Conservation (phyloP, 2,113 vertebrate genomes). For the Ceratotherium simum region DNA sequence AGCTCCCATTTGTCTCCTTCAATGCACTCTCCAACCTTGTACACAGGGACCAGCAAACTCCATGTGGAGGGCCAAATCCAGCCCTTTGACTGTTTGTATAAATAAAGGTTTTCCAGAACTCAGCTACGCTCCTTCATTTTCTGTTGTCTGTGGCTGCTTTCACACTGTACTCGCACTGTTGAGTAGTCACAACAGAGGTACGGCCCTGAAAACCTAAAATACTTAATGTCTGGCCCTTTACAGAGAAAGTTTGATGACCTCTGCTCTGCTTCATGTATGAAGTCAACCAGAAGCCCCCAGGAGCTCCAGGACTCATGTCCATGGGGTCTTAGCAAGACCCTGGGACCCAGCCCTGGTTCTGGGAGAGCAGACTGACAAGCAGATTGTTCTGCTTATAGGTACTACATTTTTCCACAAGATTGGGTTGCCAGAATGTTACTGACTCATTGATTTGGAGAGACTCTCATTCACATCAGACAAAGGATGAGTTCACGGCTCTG, state of each 20-base stretch:
- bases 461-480: neutral
- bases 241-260: neutral
- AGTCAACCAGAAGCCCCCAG: neutral
- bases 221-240: neutral
- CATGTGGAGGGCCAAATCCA: neutral
- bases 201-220: neutral
- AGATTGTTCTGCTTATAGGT: neutral
- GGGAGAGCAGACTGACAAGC: neutral
- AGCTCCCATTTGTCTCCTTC: neutral
- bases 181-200: neutral
- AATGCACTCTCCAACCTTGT: neutral
- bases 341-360: neutral
- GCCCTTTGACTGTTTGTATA: neutral
- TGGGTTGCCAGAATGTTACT: neutral
- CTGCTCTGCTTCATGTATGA: neutral
- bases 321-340: neutral
- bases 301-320: neutral
- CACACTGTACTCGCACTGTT: neutral
- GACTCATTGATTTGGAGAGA: neutral
- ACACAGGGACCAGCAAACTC: neutral
- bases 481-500: neutral
- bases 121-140: neutral
- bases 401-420: neutral
- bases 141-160: neutral
- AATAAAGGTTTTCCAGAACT: neutral